Evolutionary conservation across 2,113 vertebrate species (phyloP).

Genomic region (Sebastes schlegelii): DNA sequence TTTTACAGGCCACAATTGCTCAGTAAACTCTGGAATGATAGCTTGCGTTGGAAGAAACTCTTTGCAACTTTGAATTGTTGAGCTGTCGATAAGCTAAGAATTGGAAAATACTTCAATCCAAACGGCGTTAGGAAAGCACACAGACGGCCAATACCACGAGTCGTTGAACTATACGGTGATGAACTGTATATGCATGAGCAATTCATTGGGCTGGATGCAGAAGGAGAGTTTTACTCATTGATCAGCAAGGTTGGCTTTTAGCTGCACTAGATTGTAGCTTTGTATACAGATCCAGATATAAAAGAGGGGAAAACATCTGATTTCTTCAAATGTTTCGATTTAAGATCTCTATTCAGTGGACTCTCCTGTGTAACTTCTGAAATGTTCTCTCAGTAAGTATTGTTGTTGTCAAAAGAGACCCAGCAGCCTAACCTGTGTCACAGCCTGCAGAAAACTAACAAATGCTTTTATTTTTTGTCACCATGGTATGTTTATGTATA

Average conservation of each 20-base stretch:
- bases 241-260: slow-evolving; percentile 10
- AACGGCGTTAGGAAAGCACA: slow-evolving; percentile 31
- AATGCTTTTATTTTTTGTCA: slow-evolving; percentile 24
- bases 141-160: slow-evolving; percentile 23
- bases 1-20: neutral
- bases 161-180: slow-evolving; percentile 35
- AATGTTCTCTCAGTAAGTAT: slow-evolving; percentile 41
- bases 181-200: slow-evolving; percentile 26
- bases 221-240: neutral
- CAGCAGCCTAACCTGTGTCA: slow-evolving; percentile 15
- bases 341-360: neutral
- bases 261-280: slow-evolving; percentile 18
- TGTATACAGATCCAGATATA: neutral
- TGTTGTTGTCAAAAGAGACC: slow-evolving; percentile 33
- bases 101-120: slow-evolving; percentile 5
- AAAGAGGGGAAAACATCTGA: slow-evolving; percentile 4
- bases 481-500: slow-evolving; percentile 42
- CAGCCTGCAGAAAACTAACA: slow-evolving; percentile 10
- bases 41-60: neutral
- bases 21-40: neutral
- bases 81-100: slow-evolving; percentile 13
- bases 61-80: slow-evolving; percentile 20
- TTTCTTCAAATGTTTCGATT: slow-evolving; percentile 13
- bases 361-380: slow-evolving; percentile 26
- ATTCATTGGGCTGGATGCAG: slow-evolving; percentile 28